These are phyloP conservation scores for Falco peregrinus DNA, from an alignment of 2,797 vertebrate species.

Conservation along the genomic window DNA sequence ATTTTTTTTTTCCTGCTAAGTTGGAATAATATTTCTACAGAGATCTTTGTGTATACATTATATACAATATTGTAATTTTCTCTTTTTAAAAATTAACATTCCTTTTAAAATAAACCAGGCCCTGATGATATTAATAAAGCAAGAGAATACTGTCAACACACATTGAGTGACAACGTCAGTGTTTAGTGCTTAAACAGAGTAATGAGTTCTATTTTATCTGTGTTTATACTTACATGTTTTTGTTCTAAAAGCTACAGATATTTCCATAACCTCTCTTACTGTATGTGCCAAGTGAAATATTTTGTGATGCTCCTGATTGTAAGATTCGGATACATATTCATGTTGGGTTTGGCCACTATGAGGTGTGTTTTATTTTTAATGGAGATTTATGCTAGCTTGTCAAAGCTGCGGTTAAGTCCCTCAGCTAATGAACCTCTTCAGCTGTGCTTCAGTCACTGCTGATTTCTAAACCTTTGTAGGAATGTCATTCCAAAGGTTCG, in stretches of 20 bases:
- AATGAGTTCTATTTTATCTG: conserved; percentile 75
- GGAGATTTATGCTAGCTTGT: conserved; percentile 72
- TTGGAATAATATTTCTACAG: conserved; percentile 89
- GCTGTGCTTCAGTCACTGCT: conserved; percentile 56
- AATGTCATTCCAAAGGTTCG: neutral
- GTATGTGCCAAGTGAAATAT: conserved; percentile 65
- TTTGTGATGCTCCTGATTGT: conserved; percentile 65
- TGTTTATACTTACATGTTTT: conserved; percentile 74
- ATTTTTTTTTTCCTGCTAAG: conserved; percentile 76
- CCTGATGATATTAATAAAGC: conserved; percentile 80
- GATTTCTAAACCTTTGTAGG: neutral
- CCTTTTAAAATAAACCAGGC: conserved; percentile 84
- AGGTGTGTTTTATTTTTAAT: conserved; percentile 62
- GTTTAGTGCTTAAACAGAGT: conserved; percentile 78
- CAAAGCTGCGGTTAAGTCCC: conserved; percentile 68
- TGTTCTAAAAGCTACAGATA: conserved; percentile 76
- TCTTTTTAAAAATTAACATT: conserved; percentile 77
- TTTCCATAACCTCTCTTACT: conserved; percentile 73
- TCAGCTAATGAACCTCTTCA: conserved; percentile 53
- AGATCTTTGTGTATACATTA: conserved; percentile 88
- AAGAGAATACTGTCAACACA: conserved; percentile 81
- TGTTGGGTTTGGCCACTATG: conserved; percentile 64
- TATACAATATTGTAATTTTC: conserved; percentile 83
- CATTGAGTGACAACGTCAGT: conserved; percentile 76
- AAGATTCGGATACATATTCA: conserved; percentile 60